These are phyloP conservation scores for Petaurus breviceps DNA, from an alignment of 2,113 vertebrate genomes.

Conservation along the genomic window DNA sequence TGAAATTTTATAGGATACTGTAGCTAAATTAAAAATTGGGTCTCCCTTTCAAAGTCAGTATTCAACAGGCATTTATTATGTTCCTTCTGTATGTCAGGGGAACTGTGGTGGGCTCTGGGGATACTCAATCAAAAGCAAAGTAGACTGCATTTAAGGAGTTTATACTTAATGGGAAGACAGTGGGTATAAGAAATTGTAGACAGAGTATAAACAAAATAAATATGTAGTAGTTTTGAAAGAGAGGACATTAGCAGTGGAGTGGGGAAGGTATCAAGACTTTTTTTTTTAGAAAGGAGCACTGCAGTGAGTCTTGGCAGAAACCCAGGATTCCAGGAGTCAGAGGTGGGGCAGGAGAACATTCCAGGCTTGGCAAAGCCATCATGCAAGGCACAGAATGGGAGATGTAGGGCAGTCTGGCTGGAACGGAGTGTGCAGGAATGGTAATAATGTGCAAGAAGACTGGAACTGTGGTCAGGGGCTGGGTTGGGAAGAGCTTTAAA, in stretches of 20 bases:
- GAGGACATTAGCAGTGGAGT: background rate
- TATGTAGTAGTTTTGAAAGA: too few relatives aligned
- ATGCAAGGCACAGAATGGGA: background rate
- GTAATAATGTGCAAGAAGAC: background rate
- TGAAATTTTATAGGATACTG: conserved; percentile 18
- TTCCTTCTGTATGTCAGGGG: background rate
- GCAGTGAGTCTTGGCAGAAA: background rate
- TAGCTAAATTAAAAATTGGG: conserved; percentile 12
- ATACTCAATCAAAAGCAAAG: background rate
- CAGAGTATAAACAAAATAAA: background rate
- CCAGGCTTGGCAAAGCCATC: background rate
- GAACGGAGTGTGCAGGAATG: background rate
- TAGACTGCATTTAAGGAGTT: background rate
- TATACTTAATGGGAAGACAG: background rate
- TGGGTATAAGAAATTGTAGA: background rate
- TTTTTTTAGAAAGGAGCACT: background rate
- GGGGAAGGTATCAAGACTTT: background rate
- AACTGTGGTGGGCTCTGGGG: background rate
- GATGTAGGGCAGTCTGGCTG: background rate
- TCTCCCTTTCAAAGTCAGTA: background rate
- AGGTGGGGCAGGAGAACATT: background rate
- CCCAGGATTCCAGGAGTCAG: background rate
- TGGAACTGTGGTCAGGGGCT: background rate
- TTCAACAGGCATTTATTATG: background rate
- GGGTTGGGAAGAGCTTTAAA: background rate